Base-by-base conservation (phyloP, 2,113 vertebrate genomes). In the Limnothrissa miodon region DNA sequence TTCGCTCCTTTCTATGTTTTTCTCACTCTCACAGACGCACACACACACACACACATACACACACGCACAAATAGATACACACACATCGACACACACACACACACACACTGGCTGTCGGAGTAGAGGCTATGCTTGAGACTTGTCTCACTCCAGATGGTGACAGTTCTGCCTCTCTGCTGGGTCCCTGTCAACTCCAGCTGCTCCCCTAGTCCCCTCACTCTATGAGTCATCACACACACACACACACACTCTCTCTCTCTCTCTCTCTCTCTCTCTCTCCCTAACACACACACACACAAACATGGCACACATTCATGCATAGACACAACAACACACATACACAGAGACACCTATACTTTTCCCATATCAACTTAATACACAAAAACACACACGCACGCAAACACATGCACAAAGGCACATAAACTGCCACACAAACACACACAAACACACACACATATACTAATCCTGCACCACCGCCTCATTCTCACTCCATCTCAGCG, bases 71-170 rank as follows among this genome's bases (percentile, higher is more conserved):
- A 11, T 29, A 36, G 29, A 17, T 29, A 33, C 62, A 70, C 23
- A 29, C 62, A 36, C 33, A 70, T 29, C 36, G 9, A 70, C 62
- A 70, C 62, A 36, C 33, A 13, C 29, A 36, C 87, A 74, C 87
- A 33, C 83, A 81, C 81, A 85, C 86, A 85, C 39, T 23, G 10
- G 51, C 62, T 46, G 4, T 86, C 5, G 25, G 59, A 25, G 11
- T 17, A 36, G 29, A 0, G 29, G 13, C 13, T 29, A 10, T 74
- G 66, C 79, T 83, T 78, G 87, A 91, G 87, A 88, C 88, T 23
- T 89, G 88, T 70, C 83, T 88, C 90, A 87, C 89, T 91, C 92
- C 91, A 92, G 90, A 90, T 93, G 93, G 93, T 91, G 91, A 93
- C 90, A 90, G 89, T 89, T 91, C 89, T 88, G 86, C 86, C 78